These are phyloP conservation scores for Cotesia congregata DNA, from an alignment of 2,888 invertebrate species.

Conservation along the genomic window DNA sequence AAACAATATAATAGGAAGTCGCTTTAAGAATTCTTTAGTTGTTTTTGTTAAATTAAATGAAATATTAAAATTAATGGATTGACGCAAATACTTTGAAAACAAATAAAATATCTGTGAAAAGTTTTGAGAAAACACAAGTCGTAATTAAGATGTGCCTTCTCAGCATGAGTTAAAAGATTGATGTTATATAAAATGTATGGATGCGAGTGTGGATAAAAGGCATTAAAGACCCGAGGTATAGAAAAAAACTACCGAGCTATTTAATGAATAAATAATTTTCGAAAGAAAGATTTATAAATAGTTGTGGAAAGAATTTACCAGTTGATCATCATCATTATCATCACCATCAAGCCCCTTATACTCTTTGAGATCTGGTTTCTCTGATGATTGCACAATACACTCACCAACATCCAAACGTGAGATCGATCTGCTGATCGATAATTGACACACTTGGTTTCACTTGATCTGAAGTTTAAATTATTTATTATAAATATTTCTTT, in stretches of 20 bases:
- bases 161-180: neutral
- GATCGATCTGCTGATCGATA: constrained; percentile 35
- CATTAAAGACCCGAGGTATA: neutral
- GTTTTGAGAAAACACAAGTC: neutral
- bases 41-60: no score
- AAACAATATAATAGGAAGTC: neutral
- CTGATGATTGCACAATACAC: constrained; percentile 34
- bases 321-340: constrained; percentile 7
- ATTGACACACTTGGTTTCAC: constrained; percentile 27
- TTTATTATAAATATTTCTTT: constrained; percentile 23
- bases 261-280: neutral
- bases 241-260: neutral
- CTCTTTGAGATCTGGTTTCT: constrained; percentile 26
- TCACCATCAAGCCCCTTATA: constrained; percentile 10
- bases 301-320: neutral
- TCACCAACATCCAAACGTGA: constrained; percentile 29
- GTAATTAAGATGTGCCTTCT: neutral
- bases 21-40: neutral
- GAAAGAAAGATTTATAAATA: constrained; percentile 6
- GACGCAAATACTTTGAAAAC: no score
- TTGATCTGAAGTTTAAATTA: constrained; percentile 7
- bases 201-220: neutral
- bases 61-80: no score
- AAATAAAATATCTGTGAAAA: neutral
- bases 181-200: neutral